Base-by-base conservation (phyloP, 2,888 invertebrate species). In the Orchestes rusci region DNA sequence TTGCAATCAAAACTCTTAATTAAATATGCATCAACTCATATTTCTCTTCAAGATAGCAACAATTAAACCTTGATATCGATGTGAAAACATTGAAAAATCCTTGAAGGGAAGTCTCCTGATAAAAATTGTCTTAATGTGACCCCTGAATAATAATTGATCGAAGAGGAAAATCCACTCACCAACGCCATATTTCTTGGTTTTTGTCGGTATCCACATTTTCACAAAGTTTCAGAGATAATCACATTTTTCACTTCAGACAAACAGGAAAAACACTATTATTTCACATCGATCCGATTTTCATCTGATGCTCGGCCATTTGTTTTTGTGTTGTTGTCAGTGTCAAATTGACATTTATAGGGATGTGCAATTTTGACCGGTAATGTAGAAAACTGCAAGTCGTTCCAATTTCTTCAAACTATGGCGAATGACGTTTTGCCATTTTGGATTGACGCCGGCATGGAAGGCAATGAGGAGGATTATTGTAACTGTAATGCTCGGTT, bases 161-260 rank as follows among this genome's bases (percentile, higher is more conserved):
- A 36, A 34, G 23, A 7, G 23, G 23, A 10, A 23, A 23, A 23
- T 23, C 7, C 23, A 75, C 82, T 79, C 73, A 82, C 82, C 82
- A 68, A 82, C 81, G 59, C 79, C 83, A 70, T 82, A 76, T 73
- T 83, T 83, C 56, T 80, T 78, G 51, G 77, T 75, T 71, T 82
- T 83, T 53, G 79, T 76, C 54, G 82, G 80, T 61, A 79, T 76
- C 84, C 84, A 84, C 83, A 84, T 83, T 66, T 67, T 64, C 17
- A 44, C 29, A 29, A 46, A 30, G 44, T 19, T 32, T 23, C 30
- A 13, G 31, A 36, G 35, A 45, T 40, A 39, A 52, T 56, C 51
- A 55, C 54, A 56, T 54, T 50, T 50, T 54, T 45, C 52, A 54
- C 23, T 5, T 7, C 52, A 52, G 36, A 52, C 52, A 53, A 56